Conservation (phyloP, 2,797 vertebrate species). For the Lateolabrax maculatus region DNA sequence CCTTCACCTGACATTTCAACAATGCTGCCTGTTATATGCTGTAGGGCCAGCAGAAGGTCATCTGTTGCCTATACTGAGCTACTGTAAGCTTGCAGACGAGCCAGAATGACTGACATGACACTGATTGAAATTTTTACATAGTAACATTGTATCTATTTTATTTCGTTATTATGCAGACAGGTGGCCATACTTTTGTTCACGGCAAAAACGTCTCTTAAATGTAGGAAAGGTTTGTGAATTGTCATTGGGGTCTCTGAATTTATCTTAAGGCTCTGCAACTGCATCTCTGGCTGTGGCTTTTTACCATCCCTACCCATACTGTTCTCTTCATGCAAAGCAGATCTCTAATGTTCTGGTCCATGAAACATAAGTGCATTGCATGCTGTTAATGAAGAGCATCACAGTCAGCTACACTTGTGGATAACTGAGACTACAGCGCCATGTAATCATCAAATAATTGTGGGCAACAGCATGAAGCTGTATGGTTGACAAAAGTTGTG, state of each 20-base stretch:
- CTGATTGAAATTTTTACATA: neutral
- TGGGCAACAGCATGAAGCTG: conserved; percentile 44
- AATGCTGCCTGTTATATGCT: conserved; percentile 41
- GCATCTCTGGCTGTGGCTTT: conserved; percentile 21
- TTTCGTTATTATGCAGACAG: neutral
- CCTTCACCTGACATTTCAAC: conserved; percentile 65
- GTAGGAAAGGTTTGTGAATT: conserved; percentile 13
- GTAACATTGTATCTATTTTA: neutral
- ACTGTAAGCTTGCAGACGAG: conserved; percentile 10
- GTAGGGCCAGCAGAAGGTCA: conserved; percentile 56
- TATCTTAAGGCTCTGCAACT: conserved; percentile 28
- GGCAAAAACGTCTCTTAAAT: neutral
- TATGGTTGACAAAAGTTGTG: conserved; percentile 22
- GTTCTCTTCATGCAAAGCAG: conserved; percentile 54
- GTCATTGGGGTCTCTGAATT: conserved; percentile 4
- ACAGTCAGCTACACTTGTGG: conserved; percentile 55
- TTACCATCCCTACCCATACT: conserved; percentile 29
- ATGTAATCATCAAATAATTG: conserved; percentile 74
- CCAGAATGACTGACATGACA: neutral
- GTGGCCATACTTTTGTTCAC: neutral
- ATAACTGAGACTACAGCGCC: conserved; percentile 53
- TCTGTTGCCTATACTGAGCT: conserved; percentile 36
- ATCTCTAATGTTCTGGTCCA: conserved; percentile 74
- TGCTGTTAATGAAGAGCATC: conserved; percentile 78
- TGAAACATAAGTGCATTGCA: conserved; percentile 76